Percentiles rank a stretch among this genome's conserved stretches.
Conservation (phyloP, 2,888 invertebrate species). For the Eupithecia tripunctaria region DNA sequence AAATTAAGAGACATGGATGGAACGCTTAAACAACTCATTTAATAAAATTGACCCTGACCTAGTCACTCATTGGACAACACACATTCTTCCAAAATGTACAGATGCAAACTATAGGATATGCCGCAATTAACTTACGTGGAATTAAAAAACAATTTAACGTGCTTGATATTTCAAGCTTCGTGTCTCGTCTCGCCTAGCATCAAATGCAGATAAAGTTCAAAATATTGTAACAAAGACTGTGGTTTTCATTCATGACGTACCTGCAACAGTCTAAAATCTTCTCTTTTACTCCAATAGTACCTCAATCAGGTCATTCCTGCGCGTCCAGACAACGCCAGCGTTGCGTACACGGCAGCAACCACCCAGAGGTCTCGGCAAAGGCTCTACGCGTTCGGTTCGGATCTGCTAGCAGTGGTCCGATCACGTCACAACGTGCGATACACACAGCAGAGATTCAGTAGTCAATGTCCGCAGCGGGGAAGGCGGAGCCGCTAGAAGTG, state of each 20-base stretch:
- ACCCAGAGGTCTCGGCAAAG: neutral
- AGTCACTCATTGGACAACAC: neutral
- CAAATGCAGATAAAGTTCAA: conserved; percentile 1
- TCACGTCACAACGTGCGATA: neutral
- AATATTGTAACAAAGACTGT: neutral
- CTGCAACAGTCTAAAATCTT: neutral
- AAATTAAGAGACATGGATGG: neutral
- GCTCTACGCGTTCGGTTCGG: neutral
- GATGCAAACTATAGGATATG: neutral
- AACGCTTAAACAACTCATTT: neutral
- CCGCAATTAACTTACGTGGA: neutral
- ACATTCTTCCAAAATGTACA: too few relatives aligned
- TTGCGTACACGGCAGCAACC: neutral
- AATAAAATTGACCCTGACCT: neutral
- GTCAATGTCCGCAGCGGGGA: neutral
- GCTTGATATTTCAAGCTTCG: neutral
- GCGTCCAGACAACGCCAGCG: neutral
- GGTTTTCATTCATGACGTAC: neutral
- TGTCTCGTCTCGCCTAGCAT: neutral
- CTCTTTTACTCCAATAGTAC: neutral
- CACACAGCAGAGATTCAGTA: neutral
- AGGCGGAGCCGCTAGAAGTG: conserved; percentile 50
- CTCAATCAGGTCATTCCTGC: neutral
- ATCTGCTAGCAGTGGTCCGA: neutral
- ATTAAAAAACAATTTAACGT: neutral